Evolutionary conservation across 2,113 vertebrate species (phyloP).

Genomic region (Campylomormyrus numenius): DNA sequence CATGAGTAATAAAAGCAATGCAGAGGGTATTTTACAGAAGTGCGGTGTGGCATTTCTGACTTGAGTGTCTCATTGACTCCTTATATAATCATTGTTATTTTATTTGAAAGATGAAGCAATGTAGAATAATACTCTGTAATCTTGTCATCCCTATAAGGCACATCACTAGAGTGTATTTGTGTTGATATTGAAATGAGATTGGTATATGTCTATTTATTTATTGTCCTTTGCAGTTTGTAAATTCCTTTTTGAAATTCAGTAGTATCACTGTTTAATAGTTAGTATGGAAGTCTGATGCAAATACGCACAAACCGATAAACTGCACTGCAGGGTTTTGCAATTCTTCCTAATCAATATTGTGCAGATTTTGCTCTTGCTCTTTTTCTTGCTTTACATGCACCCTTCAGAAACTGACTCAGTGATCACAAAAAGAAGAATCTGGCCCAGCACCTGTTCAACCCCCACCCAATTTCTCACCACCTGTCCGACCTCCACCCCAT

Average conservation of each 20-base stretch:
- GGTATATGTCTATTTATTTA: background rate
- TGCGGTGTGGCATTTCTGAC: background rate
- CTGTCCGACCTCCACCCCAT: background rate
- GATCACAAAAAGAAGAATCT: background rate
- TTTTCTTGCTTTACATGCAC: background rate
- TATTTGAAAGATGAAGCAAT: background rate
- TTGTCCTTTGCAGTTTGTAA: background rate
- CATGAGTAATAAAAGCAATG: constrained; percentile 19
- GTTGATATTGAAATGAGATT: background rate
- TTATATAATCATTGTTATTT: background rate
- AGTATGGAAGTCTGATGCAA: background rate
- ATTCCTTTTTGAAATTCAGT: background rate
- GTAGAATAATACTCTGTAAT: background rate
- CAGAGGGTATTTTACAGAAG: constrained; percentile 14
- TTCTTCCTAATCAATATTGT: background rate
- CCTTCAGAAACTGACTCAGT: background rate
- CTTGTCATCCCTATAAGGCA: background rate
- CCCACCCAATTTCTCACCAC: background rate
- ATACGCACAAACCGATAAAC: background rate
- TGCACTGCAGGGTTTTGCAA: background rate
- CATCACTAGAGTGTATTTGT: background rate
- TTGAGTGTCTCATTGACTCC: background rate
- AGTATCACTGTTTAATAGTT: background rate
- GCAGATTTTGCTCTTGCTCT: background rate
- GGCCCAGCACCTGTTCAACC: background rate